Percentiles rank a stretch among this genome's conserved stretches.
phyloP scores from a whole-genome alignment of 1,140 invertebrate genomes.

The Drosophila carrolli region DNA sequence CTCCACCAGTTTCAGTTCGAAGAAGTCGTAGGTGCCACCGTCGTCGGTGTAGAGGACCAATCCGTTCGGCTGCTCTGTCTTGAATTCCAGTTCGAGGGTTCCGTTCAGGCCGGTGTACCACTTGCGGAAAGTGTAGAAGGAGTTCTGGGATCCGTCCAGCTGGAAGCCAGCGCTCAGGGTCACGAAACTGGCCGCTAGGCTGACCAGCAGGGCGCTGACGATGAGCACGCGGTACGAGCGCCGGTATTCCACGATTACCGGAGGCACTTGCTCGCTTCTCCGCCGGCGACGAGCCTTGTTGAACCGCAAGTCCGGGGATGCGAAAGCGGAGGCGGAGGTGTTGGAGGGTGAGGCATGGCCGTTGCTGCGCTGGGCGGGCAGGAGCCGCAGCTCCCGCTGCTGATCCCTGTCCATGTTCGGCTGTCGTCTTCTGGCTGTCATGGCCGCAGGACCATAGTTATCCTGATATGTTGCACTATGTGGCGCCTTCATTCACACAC shows the following conservation, averaged over 20 bases:
- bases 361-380: constrained; percentile 10
- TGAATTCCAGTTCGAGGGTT: constrained; percentile 96
- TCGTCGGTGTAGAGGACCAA: constrained; percentile 96
- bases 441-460: constrained; percentile 55
- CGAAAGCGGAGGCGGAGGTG: constrained; percentile 35
- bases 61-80: constrained; percentile 95
- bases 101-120: constrained; percentile 95
- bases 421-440: constrained; percentile 46
- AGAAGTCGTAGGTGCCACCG: constrained; percentile 97
- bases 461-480: constrained; percentile 73
- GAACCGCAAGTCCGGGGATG: constrained; percentile 61
- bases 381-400: constrained; percentile 32
- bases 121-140: constrained; percentile 95
- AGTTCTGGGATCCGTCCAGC: constrained; percentile 93
- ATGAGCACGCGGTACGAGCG: constrained; percentile 73
- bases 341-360: constrained; percentile 19
- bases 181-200: constrained; percentile 65
- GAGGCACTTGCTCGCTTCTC: constrained; percentile 36
- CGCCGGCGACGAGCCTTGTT: constrained; percentile 71
- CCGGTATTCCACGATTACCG: constrained; percentile 57
- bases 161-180: constrained; percentile 86
- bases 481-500: constrained; percentile 71
- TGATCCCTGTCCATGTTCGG: constrained; percentile 53
- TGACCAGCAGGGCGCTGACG: constrained; percentile 68
- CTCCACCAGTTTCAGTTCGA: constrained; percentile 97